These are phyloP conservation scores for Acronicta aceris DNA, from an alignment of 2,888 invertebrate species.

Conservation along the genomic window DNA sequence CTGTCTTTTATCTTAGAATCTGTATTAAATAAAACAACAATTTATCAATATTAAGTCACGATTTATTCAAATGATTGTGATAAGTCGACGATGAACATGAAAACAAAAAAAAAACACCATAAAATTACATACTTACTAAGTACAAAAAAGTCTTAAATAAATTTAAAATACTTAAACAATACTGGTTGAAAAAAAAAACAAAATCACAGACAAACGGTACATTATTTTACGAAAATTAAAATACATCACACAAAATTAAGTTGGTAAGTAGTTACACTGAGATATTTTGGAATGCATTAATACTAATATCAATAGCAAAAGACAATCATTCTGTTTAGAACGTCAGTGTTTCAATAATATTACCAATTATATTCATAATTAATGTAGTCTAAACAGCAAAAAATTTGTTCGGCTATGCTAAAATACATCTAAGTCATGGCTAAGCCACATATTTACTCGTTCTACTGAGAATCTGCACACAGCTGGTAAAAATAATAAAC, in stretches of 20 bases:
- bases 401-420: slow-evolving; percentile 19
- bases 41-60: slow-evolving; percentile 35
- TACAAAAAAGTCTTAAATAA: slow-evolving; percentile 35
- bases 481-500: slow-evolving; percentile 15
- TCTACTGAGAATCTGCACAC: slow-evolving; percentile 19
- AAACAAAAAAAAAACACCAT: slow-evolving; percentile 28
- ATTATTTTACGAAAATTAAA: slow-evolving; percentile 9
- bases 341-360: slow-evolving; percentile 16
- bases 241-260: slow-evolving; percentile 22
- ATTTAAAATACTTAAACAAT: slow-evolving; percentile 55
- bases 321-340: not conserved
- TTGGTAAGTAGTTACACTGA: slow-evolving; percentile 15
- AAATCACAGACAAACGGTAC: slow-evolving; percentile 59
- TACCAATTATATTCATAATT: not conserved
- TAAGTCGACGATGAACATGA: slow-evolving; percentile 21
- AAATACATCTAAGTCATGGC: slow-evolving; percentile 67
- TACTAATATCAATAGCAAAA: slow-evolving; percentile 46
- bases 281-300: slow-evolving; percentile 55
- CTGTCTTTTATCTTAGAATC: not conserved
- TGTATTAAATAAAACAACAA: slow-evolving; percentile 27
- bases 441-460: slow-evolving; percentile 56
- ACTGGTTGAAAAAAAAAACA: slow-evolving; percentile 55
- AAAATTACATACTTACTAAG: slow-evolving; percentile 36
- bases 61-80: slow-evolving; percentile 50
- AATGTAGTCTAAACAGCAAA: slow-evolving; percentile 9